Evolutionary conservation across 2,888 invertebrate species (phyloP), one percentile per base, ranked within the genome.

Genomic region (Tanytarsus gracilentus): DNA sequence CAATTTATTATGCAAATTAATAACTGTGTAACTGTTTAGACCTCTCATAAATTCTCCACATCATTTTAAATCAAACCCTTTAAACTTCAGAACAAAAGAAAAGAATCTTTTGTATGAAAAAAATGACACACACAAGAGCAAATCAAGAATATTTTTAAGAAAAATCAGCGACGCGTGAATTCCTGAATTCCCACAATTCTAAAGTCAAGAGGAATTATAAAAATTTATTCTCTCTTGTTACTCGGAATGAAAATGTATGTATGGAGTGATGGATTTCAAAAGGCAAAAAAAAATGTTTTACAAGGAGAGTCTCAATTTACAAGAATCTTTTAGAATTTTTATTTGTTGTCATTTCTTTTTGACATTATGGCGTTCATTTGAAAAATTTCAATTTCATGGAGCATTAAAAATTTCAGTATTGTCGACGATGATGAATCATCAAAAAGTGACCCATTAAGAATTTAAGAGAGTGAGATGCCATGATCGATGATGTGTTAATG

Each of bases 141-240:
- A n/a, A n/a, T 33, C 14, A 40, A 44, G 55, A 16, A 16, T 8
- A 23, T 26, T 55, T 40, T 55, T 25, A 1, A 55, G 27, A 40
- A 55, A 55, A 55, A 39, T 26, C 55, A 55, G 21, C 55, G 55
- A 40, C 40, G 55, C 55, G 55, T 55, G 40, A 55, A 55, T 55
- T 55, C 55, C 55, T 55, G 40, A 55, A 55, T 55, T 55, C 55
- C 55, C 55, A 55, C 40, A 55, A 55, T 40, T 40, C 55, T 55
- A 18, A 44, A 44, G 44, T 44, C 44, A 44, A 14, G 23, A 36
- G n/a, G n/a, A n/a, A 14, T 8, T 36, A 36, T 9, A 44, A 44
- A 44, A 44, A 44, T 9, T 16, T 44, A 16, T 39, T 40, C 21
- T 18, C 40, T 44, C 21, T 23, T 44, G 36, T 36, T 36, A 16